Conservation (phyloP, 64 coral and sea anemone species). For the Porites lutea region DNA sequence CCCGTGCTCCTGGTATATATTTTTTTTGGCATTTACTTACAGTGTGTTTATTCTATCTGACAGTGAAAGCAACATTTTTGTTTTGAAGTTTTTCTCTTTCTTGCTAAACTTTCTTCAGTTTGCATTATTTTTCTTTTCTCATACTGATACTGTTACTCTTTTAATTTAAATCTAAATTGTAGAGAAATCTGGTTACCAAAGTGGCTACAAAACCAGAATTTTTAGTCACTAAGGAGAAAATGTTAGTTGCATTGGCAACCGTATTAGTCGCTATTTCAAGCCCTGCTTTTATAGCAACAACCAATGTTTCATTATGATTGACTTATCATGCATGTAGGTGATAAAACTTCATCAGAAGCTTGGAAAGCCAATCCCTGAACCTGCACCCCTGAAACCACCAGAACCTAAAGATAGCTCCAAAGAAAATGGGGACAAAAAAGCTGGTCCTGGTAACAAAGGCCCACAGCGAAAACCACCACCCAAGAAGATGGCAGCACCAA, state of each 20-base stretch:
- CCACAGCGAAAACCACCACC: conserved; percentile 40
- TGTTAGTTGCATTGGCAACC: too few relatives aligned
- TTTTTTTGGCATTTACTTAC: neutral
- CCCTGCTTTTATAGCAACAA: too few relatives aligned
- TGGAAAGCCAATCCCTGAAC: conserved; percentile 96
- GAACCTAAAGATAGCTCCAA: conserved; percentile 75
- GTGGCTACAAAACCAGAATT: too few relatives aligned
- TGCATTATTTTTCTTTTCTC: too few relatives aligned
- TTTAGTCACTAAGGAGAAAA: too few relatives aligned
- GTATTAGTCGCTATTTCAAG: too few relatives aligned
- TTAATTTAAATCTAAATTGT: too few relatives aligned
- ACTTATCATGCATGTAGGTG: conserved; percentile 43
- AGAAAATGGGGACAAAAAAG: conserved; percentile 71
- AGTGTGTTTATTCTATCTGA: neutral
- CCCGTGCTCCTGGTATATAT: conserved; percentile 7
- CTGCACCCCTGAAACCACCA: conserved; percentile 74
- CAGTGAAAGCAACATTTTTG: too few relatives aligned
- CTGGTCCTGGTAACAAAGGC: conserved; percentile 63
- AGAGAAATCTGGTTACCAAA: too few relatives aligned
- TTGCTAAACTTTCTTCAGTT: neutral
- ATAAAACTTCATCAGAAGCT: conserved; percentile 95
- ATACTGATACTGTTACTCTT: too few relatives aligned
- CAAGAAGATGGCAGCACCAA: conserved; percentile 79
- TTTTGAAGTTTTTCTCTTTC: neutral
- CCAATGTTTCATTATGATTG: too few relatives aligned